Conservation (phyloP, 2,113 vertebrate genomes). For the Ictalurus furcatus region DNA sequence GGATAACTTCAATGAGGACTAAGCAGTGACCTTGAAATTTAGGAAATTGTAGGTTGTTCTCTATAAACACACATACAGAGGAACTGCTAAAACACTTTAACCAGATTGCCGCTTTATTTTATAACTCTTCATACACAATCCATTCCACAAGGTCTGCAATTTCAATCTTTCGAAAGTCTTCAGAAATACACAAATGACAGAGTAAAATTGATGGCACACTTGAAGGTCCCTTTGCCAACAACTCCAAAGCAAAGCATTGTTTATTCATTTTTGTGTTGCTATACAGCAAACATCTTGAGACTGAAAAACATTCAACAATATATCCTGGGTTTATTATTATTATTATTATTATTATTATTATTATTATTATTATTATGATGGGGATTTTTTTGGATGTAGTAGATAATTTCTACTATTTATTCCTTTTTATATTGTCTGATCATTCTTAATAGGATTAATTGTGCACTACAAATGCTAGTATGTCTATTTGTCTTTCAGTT, state of each 20-base stretch:
- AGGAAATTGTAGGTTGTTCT: no score
- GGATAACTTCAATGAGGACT: no score
- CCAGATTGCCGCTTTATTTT: conserved; percentile 51
- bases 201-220: conserved; percentile 24
- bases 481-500: not conserved
- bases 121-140: conserved; percentile 49
- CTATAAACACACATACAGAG: not conserved
- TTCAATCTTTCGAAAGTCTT: conserved; percentile 44
- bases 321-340: not conserved
- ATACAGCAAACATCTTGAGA: not conserved
- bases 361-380: no score
- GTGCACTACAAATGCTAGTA: not conserved
- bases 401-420: not conserved
- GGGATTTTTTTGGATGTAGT: not conserved
- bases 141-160: conserved; percentile 51
- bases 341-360: no score
- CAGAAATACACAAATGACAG: conserved; percentile 45
- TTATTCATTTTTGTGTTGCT: not conserved
- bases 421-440: not conserved
- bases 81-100: not conserved
- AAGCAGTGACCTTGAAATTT: no score
- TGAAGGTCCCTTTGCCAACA: conserved; percentile 8
- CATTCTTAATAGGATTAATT: not conserved
- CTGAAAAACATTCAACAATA: not conserved
- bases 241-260: not conserved